Evolutionary conservation across 1,140 invertebrate genomes (phyloP).

Genomic region (Octopus bimaculoides): DNA sequence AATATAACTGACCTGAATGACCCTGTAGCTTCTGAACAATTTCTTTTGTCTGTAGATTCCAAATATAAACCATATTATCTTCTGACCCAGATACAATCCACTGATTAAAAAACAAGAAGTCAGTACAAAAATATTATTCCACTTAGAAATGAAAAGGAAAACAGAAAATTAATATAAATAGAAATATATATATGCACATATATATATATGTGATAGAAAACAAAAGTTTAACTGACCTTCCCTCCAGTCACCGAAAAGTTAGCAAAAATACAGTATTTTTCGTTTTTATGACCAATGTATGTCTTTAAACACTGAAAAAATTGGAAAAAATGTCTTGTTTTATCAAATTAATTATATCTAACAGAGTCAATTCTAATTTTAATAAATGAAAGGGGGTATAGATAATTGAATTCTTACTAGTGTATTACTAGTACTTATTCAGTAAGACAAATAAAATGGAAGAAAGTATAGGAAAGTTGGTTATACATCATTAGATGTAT

Average conservation of each 20-base stretch:
- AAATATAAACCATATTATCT: constrained; percentile 98
- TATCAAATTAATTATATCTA: not conserved
- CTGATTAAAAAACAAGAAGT: constrained; percentile 61
- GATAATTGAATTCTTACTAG: no score
- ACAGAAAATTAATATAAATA: not conserved
- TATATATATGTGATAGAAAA: not conserved
- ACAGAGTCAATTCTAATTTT: no score
- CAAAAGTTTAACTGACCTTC: constrained; percentile 68
- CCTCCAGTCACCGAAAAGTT: constrained; percentile 99
- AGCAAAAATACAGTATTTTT: constrained; percentile 99
- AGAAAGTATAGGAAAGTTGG: no score
- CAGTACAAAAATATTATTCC: not conserved
- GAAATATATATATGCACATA: not conserved
- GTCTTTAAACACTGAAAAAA: constrained; percentile 81
- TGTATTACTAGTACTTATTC: no score
- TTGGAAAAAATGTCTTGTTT: constrained; percentile 19
- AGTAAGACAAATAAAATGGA: no score
- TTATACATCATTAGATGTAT: no score
- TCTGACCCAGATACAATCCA: constrained; percentile 99
- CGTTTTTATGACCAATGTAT: constrained; percentile 97
- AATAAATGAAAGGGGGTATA: no score
- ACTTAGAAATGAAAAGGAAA: not conserved
- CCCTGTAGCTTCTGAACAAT: constrained; percentile 97
- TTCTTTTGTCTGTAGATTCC: constrained; percentile 99
- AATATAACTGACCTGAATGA: constrained; percentile 77